These are phyloP conservation scores for Zaprionus tsacasi DNA, from an alignment of 1,140 invertebrate species.

Conservation along the genomic window DNA sequence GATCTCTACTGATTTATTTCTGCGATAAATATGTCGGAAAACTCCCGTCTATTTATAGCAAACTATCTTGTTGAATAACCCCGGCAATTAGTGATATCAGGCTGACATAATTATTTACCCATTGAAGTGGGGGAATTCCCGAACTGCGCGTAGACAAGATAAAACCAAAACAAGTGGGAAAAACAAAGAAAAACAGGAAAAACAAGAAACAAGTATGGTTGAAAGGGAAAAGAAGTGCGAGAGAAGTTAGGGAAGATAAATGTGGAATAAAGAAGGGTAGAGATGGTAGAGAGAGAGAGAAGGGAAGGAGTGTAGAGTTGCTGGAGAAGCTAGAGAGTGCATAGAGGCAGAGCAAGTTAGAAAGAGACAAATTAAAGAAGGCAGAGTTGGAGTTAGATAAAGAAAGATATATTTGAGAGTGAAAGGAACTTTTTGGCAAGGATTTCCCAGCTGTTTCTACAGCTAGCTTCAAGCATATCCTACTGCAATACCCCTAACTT, in stretches of 20 bases:
- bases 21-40: slow-evolving; percentile 6
- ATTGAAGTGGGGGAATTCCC: slow-evolving; percentile 20
- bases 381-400: too few relatives aligned
- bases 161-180: slow-evolving; percentile 20
- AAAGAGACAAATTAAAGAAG: too few relatives aligned
- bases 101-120: slow-evolving; percentile 24
- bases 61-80: slow-evolving; percentile 24
- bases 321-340: too few relatives aligned
- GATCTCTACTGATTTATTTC: too few relatives aligned
- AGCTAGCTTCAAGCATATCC: too few relatives aligned
- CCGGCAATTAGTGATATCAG: slow-evolving; percentile 63
- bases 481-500: too few relatives aligned
- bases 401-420: too few relatives aligned
- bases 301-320: too few relatives aligned
- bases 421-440: too few relatives aligned
- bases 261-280: background rate
- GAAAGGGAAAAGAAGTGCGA: background rate
- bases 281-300: background rate
- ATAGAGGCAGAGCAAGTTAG: background rate
- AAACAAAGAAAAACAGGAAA: background rate
- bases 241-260: background rate
- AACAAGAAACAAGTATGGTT: background rate
- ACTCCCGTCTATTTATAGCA: slow-evolving; percentile 45
- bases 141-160: slow-evolving; percentile 10
- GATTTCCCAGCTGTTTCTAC: too few relatives aligned